These are phyloP conservation scores for Pogonocichla stellata DNA, from an alignment of 2,113 vertebrate genomes.

Conservation along the genomic window DNA sequence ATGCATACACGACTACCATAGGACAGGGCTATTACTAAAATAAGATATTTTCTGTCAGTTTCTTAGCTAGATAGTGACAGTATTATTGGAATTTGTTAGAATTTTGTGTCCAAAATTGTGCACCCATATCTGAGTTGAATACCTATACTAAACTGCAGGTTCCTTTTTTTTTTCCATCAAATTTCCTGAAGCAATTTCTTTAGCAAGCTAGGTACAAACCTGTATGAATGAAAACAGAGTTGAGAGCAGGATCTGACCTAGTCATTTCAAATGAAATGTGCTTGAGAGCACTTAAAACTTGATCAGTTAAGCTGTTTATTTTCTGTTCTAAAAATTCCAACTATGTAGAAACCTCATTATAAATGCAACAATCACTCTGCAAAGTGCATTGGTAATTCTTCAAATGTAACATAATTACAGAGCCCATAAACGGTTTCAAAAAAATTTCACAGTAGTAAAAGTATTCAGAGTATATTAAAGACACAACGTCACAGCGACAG, in stretches of 20 bases:
- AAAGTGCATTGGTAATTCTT: not conserved
- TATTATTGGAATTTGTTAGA: not conserved
- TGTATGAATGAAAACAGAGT: not conserved
- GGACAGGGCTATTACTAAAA: not conserved
- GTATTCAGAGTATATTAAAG: not conserved
- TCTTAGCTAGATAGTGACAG: not conserved
- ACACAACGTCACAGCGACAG: accelerated
- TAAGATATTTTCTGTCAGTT: not conserved
- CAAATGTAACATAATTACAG: not conserved
- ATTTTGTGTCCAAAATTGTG: not conserved
- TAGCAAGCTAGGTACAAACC: not conserved
- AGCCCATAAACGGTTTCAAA: not conserved
- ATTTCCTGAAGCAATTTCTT: not conserved
- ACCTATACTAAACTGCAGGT: not conserved
- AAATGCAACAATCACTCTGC: not conserved
- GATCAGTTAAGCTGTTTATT: not conserved
- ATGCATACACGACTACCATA: not conserved
- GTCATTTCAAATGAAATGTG: not conserved
- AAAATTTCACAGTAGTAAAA: not conserved
- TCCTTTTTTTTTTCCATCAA: not conserved
- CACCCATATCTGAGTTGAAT: not conserved
- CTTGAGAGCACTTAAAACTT: not conserved
- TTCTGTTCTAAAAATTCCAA: not conserved
- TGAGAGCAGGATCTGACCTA: not conserved
- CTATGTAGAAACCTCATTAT: not conserved